Conservation (phyloP, 2,797 vertebrate genomes). For the Mormyrops boulengeri region DNA sequence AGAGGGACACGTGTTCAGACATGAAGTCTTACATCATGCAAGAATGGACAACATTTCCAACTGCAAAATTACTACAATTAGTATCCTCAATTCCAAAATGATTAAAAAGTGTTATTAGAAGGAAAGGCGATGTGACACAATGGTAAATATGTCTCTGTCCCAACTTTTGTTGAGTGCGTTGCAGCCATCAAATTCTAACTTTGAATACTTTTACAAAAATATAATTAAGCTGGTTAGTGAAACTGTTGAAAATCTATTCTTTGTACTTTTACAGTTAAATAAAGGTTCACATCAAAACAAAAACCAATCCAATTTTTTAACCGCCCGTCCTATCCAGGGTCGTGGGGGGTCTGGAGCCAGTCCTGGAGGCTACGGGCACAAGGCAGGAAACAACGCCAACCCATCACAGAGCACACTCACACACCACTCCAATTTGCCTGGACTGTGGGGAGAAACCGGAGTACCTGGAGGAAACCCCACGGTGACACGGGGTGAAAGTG, state of each 20-base stretch:
- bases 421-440: background rate
- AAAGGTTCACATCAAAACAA: background rate
- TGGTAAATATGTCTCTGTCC: background rate
- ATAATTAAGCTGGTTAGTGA: background rate
- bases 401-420: no score
- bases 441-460: background rate
- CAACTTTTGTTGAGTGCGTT: background rate
- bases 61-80: background rate
- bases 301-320: background rate
- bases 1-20: background rate
- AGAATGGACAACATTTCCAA: background rate
- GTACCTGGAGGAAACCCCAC: no score
- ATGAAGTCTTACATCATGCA: background rate
- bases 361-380: no score
- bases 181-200: background rate
- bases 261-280: background rate
- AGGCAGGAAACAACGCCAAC: background rate
- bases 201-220: background rate
- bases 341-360: no score
- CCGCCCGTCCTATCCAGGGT: no score
- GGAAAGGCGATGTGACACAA: background rate
- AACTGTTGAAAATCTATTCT: background rate
- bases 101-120: no score
- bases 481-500: no score
- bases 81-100: no score